Evolutionary conservation across 1,140 invertebrate species (phyloP), one percentile per base, ranked within the genome.

Genomic region (Drosophila dunni): DNA sequence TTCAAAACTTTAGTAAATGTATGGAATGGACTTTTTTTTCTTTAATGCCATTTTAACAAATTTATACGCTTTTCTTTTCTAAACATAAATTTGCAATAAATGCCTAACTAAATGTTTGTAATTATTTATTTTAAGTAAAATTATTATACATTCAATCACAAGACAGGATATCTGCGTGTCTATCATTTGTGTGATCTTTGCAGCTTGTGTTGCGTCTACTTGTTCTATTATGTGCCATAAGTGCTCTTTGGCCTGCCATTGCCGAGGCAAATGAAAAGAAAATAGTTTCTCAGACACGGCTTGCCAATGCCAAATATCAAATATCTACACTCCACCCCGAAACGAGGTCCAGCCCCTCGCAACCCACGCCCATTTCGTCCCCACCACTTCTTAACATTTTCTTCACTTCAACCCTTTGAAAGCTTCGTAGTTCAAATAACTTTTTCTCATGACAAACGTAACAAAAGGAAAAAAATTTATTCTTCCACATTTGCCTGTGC

Each of bases 191-290:
- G 6, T 58, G 11, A 1, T 2, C 40, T 44, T 3, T 29, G 0
- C 0, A 7, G 44, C 29, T 45, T 13, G 24, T 34, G 46, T 46
- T 36, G n/a, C 58, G 48, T 50, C 54, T 53, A 53, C 63, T 74
- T 81, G 61, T 42, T 74, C 65, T 54, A 77, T 80, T 75, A 64
- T 85, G 50, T 78, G 38, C 24, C 62, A 85, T 68, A 85, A 81
- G 81, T 85, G 65, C 42, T 54, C 48, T 58, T 67, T 48, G 64
- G 62, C 56, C 48, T 56, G 45, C 44, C 57, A 57, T 68, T 46
- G 56, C 51, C 20, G 51, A 13, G 62, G 66, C n/a, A 78, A 88
- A 86, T 82, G 67, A 88, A 88, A 86, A 86, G 83, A 82, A 85
- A 82, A 88, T 88, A 81, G 83, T 82, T 79, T 66, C 57, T 53